phyloP scores from a whole-genome alignment of 2,113 vertebrate species.

The Malaclemys terrapin region DNA sequence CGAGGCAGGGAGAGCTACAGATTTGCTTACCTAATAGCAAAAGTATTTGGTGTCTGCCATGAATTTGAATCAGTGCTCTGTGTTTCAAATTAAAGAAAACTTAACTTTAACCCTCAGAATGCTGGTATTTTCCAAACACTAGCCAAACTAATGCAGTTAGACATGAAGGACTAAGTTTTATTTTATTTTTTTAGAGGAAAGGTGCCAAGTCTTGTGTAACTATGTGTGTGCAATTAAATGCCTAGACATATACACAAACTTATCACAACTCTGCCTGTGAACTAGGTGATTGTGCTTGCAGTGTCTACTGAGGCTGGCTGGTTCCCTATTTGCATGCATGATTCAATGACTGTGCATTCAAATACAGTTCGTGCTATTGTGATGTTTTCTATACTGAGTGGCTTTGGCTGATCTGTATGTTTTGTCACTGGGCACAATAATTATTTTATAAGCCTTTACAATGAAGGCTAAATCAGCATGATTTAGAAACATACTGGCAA shows the following conservation, averaged over 20 bases:
- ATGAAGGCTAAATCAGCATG: background rate
- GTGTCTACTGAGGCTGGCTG: fast-evolving
- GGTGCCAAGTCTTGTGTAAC: background rate
- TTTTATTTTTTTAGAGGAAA: background rate
- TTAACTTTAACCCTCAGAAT: background rate
- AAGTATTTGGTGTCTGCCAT: background rate
- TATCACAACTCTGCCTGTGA: background rate
- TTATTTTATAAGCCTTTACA: background rate
- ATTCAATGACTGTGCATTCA: background rate
- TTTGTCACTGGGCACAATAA: background rate
- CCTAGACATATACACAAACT: background rate
- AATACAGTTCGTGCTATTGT: background rate
- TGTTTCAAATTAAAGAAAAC: conserved; percentile 5
- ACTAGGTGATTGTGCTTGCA: fast-evolving
- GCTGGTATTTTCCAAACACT: background rate
- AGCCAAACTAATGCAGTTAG: background rate
- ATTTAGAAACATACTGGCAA: background rate
- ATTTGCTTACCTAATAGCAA: conserved; percentile 21
- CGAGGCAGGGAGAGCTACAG: background rate
- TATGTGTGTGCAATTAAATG: background rate
- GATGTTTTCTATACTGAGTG: background rate
- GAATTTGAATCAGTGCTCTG: background rate
- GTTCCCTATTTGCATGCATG: background rate
- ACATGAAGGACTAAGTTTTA: background rate
- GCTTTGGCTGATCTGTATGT: background rate